phyloP scores from a whole-genome alignment of 2,888 invertebrate species.

The Cephus rjabovi region DNA sequence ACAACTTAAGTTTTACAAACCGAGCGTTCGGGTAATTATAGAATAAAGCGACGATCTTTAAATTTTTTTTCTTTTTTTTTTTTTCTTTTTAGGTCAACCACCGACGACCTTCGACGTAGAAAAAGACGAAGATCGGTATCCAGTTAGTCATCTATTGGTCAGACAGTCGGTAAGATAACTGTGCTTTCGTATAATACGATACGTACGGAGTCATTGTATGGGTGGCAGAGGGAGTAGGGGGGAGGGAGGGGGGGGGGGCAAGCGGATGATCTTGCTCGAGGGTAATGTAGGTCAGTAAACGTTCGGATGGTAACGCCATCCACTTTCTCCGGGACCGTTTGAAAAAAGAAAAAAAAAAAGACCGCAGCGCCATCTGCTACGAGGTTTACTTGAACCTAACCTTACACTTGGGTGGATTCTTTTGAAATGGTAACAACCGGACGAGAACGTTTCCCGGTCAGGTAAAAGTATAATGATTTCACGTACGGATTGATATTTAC shows the following conservation, averaged over 20 bases:
- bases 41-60: not conserved
- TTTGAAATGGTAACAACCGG: constrained; percentile 6
- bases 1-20: not conserved
- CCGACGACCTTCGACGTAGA: not conserved
- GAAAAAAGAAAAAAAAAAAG: constrained; percentile 52
- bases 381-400: not conserved
- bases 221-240: not conserved
- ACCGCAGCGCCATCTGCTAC: constrained; percentile 31
- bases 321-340: constrained; percentile 64
- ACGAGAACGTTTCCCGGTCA: constrained; percentile 30
- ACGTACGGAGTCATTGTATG: not conserved
- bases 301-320: constrained; percentile 38
- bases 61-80: too few relatives aligned
- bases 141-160: not conserved
- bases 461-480: not conserved
- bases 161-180: not conserved
- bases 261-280: constrained; percentile 24
- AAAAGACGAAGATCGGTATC: not conserved
- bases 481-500: not conserved
- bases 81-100: not conserved
- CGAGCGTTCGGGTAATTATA: not conserved
- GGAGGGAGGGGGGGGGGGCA: not conserved
- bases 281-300: constrained; percentile 65
- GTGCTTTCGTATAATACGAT: not conserved
- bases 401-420: not conserved